Evolutionary conservation across 2,797 vertebrate genomes (phyloP), one percentile per base, ranked within the genome.

Genomic region (Natrix natrix): DNA sequence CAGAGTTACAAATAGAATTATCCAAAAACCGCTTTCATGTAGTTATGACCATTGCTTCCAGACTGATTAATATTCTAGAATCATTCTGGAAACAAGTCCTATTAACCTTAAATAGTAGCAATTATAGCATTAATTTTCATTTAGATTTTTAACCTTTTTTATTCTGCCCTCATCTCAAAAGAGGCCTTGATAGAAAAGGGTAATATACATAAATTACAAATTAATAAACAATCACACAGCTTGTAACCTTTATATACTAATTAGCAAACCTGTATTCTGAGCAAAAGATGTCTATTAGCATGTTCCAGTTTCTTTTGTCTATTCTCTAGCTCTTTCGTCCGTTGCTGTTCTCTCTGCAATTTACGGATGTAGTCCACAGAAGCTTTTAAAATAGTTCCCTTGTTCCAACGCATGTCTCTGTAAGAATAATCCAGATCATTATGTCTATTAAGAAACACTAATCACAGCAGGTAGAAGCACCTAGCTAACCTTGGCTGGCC

Each of bases 361-460:
- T 99, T 99, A 92, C 98, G 98, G 94, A 99, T 99, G 89, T 99
- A 99, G 97, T 99, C 99, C 95, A 99, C 99, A 0, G 99, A 99
- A 0, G 99, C 99, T 96, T 99, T 99, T 28, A 99, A 98, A 97
- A 99, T 99, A 94, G 99, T 99, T 91, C 99, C 99, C 97, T 99
- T 99, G 97, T 99, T 99, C 99, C 99, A 99, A 95, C 99, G 98
- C 99, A 99, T 99, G 96, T 99, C 99, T 95, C 99, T 99, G 94
- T 0, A 94, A 94, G 17, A 88, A 4, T 0, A 48, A 74, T 56
- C 90, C 0, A 89, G 24, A 66, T 6, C 8, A 91, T 89, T 63
- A n/a, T 48, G 16, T 63, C 43, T 60, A 57, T 22, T 86, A 92
- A 92, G 91, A n/a, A 90, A n/a, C 54, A 22, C 57, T 91, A 6